phyloP scores from a whole-genome alignment of 2,797 vertebrate species.

The Choloepus didactylus region DNA sequence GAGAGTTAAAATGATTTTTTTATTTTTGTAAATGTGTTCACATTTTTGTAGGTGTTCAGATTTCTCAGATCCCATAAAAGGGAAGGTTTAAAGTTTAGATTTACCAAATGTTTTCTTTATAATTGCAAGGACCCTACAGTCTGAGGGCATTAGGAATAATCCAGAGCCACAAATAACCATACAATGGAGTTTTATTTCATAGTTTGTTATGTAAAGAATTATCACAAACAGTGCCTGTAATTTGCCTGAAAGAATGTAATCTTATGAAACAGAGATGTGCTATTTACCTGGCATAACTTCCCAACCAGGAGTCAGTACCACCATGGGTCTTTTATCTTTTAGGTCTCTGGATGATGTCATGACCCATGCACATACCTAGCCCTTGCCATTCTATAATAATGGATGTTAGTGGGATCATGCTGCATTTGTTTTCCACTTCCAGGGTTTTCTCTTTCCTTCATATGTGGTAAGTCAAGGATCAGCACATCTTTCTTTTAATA shows the following conservation, averaged over 20 bases:
- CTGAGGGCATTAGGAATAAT: not conserved
- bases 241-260: not conserved
- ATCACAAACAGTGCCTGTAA: not conserved
- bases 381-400: not conserved
- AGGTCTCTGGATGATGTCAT: not conserved
- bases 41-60: not conserved
- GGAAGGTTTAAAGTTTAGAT: not conserved
- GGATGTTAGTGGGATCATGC: not conserved
- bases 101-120: not conserved
- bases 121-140: not conserved
- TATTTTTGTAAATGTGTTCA: no score
- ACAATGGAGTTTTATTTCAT: not conserved
- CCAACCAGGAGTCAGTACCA: not conserved
- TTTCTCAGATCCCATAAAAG: not conserved
- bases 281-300: not conserved
- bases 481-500: not conserved
- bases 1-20: not conserved
- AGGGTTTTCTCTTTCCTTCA: not conserved
- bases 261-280: not conserved
- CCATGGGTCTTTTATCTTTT: not conserved
- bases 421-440: not conserved
- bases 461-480: not conserved
- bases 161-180: not conserved
- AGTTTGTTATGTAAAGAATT: not conserved
- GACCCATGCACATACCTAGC: not conserved